Conservation (phyloP, 2,888 invertebrate species). For the Sepiola atlantica region DNA sequence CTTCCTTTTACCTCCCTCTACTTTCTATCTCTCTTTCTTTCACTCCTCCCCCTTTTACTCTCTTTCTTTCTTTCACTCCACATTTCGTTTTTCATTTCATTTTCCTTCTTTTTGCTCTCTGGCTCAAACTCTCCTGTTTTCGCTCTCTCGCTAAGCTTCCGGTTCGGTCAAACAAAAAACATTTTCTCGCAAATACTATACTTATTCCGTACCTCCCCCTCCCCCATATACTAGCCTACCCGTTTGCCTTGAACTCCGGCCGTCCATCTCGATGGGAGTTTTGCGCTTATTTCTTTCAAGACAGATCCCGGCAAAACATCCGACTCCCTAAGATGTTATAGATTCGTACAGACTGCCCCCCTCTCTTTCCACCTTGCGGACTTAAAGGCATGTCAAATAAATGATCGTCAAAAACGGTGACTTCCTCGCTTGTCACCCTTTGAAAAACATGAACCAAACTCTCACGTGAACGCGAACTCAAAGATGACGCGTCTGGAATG, state of each 20-base stretch:
- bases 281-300: conserved; percentile 8
- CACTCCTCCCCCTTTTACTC: background rate
- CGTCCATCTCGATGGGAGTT: background rate
- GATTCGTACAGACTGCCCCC: background rate
- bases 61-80: background rate
- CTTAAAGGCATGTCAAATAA: conserved; percentile 32
- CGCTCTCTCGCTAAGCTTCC: background rate
- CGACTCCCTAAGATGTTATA: background rate
- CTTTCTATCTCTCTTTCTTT: background rate
- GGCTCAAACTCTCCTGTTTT: too few relatives aligned
- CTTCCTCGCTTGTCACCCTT: background rate
- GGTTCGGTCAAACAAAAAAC: background rate
- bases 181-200: background rate
- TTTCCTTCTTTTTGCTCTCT: too few relatives aligned
- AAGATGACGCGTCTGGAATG: background rate
- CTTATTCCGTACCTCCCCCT: background rate
- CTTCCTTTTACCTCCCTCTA: background rate
- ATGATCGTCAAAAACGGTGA: background rate
- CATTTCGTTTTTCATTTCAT: background rate
- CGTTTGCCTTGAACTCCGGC: too few relatives aligned
- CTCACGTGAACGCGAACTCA: background rate
- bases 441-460: background rate
- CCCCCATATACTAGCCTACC: background rate
- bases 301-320: background rate
- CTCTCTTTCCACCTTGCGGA: background rate